phyloP scores from a whole-genome alignment of 2,113 vertebrate genomes.

The Colistium nudipinnis region DNA sequence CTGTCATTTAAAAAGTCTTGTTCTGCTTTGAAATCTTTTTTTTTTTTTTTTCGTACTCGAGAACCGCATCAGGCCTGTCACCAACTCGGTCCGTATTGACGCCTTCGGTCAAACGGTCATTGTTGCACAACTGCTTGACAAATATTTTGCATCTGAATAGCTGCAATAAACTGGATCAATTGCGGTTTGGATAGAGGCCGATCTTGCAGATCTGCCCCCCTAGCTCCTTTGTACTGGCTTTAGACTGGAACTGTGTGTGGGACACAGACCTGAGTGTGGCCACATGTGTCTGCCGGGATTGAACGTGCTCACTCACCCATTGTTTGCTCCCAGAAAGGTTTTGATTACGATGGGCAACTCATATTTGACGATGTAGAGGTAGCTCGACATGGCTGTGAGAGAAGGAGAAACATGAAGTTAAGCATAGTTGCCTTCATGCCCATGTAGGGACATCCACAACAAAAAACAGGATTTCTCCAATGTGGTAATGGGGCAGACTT shows the following conservation, averaged over 20 bases:
- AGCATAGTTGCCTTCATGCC: neutral
- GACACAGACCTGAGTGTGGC: too few relatives aligned
- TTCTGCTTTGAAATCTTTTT: too few relatives aligned
- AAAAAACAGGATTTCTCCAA: conserved; percentile 5
- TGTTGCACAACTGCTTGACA: neutral
- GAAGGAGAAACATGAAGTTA: conserved; percentile 42
- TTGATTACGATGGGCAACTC: conserved; percentile 97
- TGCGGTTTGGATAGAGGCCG: neutral
- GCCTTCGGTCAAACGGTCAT: neutral
- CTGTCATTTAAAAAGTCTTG: neutral
- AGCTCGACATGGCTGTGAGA: conserved; percentile 98
- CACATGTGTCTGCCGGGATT: neutral
- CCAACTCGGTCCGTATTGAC: neutral
- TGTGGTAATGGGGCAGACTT: conserved; percentile 17
- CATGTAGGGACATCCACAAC: neutral
- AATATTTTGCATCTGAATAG: neutral
- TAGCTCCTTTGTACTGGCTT: conserved; percentile 13
- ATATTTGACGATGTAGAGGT: conserved; percentile 99
- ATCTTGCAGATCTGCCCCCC: neutral
- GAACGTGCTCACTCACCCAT: conserved; percentile 81
- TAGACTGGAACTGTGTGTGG: too few relatives aligned
- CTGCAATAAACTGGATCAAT: neutral
- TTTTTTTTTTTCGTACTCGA: too few relatives aligned
- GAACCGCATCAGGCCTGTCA: too few relatives aligned
- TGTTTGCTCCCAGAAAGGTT: conserved; percentile 83